These are phyloP conservation scores for Cerceris ruficornis DNA, from an alignment of 2,888 invertebrate genomes.

Conservation along the genomic window DNA sequence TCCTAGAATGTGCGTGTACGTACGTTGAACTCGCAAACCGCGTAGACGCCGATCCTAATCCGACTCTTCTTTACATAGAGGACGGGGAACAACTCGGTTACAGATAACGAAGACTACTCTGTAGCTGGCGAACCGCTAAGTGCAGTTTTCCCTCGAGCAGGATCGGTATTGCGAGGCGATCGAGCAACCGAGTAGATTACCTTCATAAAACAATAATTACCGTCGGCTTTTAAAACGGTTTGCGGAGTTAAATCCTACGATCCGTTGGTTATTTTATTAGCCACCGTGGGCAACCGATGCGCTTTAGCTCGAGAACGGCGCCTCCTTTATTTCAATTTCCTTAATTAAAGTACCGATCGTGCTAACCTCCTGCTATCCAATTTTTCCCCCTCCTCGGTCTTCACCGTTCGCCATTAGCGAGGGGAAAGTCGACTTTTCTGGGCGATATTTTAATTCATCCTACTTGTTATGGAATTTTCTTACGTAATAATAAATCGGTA, in stretches of 20 bases:
- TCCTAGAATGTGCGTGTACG: slow-evolving; percentile 52
- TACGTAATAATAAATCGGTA: no score
- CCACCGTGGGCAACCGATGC: slow-evolving; percentile 17
- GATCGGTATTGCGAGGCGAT: slow-evolving; percentile 38
- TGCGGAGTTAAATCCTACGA: slow-evolving; percentile 39
- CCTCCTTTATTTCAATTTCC: slow-evolving; percentile 60
- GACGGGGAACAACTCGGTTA: not conserved
- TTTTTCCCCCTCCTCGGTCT: slow-evolving; percentile 8
- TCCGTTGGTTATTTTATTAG: slow-evolving; percentile 55
- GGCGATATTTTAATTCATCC: not conserved
- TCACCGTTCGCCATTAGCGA: not conserved
- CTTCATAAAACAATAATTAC: slow-evolving; percentile 63
- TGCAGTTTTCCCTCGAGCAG: slow-evolving; percentile 39
- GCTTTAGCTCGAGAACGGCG: slow-evolving; percentile 16
- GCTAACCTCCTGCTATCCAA: slow-evolving; percentile 5
- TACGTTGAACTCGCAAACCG: slow-evolving; percentile 35
- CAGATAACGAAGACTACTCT: slow-evolving; percentile 7
- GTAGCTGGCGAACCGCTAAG: slow-evolving; percentile 17
- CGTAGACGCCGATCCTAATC: slow-evolving; percentile 60
- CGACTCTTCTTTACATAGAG: slow-evolving; percentile 26
- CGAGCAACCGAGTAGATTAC: slow-evolving; percentile 42
- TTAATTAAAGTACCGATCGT: slow-evolving; percentile 54
- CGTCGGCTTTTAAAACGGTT: slow-evolving; percentile 50
- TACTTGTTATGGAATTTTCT: no score
- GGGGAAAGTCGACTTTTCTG: not conserved